Conservation (phyloP, 2,113 vertebrate genomes). For the Hydrochoerus hydrochaeris region DNA sequence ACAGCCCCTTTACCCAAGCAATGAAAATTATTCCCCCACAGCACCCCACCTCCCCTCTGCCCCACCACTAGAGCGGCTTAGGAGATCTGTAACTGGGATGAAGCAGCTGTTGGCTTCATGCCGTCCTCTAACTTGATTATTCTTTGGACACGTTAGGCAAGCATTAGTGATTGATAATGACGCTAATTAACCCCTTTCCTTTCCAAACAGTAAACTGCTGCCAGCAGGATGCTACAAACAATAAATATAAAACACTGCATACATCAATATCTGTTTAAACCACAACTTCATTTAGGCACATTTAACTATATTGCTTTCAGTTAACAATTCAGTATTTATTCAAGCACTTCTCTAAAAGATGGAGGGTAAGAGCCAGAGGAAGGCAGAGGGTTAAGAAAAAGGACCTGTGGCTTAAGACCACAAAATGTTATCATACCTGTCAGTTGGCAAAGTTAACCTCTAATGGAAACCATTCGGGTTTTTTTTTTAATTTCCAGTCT, state of each 20-base stretch:
- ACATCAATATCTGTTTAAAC: slow-evolving; percentile 79
- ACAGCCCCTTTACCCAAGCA: slow-evolving; percentile 83
- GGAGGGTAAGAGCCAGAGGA: not conserved
- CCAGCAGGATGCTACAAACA: slow-evolving; percentile 85
- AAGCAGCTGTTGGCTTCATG: slow-evolving; percentile 90
- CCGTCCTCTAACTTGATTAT: slow-evolving; percentile 90
- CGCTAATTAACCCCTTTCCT: slow-evolving; percentile 89
- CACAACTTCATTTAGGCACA: slow-evolving; percentile 60
- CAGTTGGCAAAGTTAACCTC: not conserved
- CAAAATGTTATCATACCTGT: slow-evolving; percentile 54
- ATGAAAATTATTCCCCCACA: slow-evolving; percentile 58
- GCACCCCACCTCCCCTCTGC: not conserved
- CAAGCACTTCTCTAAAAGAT: slow-evolving; percentile 57
- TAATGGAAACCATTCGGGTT: slow-evolving; percentile 61
- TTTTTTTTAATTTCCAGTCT: slow-evolving; percentile 32
- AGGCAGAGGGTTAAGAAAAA: slow-evolving; percentile 54
- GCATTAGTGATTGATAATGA: slow-evolving; percentile 91
- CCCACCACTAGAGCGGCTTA: slow-evolving; percentile 80
- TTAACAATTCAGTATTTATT: slow-evolving; percentile 19
- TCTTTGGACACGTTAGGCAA: slow-evolving; percentile 90
- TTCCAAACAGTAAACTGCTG: slow-evolving; percentile 82
- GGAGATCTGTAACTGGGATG: slow-evolving; percentile 86
- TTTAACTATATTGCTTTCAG: slow-evolving; percentile 1
- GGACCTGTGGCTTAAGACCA: slow-evolving; percentile 40
- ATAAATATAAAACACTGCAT: slow-evolving; percentile 73